phyloP scores from a whole-genome alignment of 2,888 invertebrate genomes.

The Taphrorychus bicolor region DNA sequence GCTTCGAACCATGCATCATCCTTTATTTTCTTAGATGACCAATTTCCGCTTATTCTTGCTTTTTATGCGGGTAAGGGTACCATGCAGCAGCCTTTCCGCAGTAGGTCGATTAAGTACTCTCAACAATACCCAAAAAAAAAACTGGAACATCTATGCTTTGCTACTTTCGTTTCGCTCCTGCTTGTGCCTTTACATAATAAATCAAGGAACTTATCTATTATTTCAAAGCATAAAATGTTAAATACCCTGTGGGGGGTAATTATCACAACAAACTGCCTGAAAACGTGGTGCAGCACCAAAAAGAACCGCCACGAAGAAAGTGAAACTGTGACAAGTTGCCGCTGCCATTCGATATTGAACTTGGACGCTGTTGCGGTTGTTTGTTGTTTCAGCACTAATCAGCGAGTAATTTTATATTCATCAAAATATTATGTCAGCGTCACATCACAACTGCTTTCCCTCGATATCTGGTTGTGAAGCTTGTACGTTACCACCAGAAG shows the following conservation, averaged over 20 bases:
- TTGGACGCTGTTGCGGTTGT: background rate
- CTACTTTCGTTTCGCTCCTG: conserved; percentile 25
- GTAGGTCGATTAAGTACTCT: too few relatives aligned
- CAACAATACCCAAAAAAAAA: conserved; percentile 1
- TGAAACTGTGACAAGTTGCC: conserved; percentile 14
- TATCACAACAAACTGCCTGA: conserved; percentile 29
- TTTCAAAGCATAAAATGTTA: conserved; percentile 21
- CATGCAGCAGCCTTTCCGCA: too few relatives aligned
- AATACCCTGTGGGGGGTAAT: conserved; percentile 29
- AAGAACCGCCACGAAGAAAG: conserved; percentile 27
- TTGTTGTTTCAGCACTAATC: background rate
- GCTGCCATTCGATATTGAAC: background rate
- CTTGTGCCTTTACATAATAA: conserved; percentile 19
- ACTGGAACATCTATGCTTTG: conserved; percentile 10
- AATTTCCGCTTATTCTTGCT: too few relatives aligned
- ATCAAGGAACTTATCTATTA: conserved; percentile 29
- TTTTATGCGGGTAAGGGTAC: too few relatives aligned
- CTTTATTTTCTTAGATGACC: too few relatives aligned
- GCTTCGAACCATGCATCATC: too few relatives aligned
- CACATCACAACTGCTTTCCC: background rate
- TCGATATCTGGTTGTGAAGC: background rate
- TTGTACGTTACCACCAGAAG: background rate
- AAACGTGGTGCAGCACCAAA: conserved; percentile 11
- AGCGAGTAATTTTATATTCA: background rate
- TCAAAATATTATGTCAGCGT: background rate